phyloP scores from a whole-genome alignment of 1,140 invertebrate species.

The roundworm (Caenorhabditis elegans) region WBcel235 BX284606.5:7654501-7655000 shows the following conservation, averaged over 20 bases:
- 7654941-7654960: too few relatives aligned
- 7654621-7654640: neutral
- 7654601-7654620: neutral
- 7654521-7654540: neutral
- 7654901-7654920: too few relatives aligned
- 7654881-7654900: too few relatives aligned
- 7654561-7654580: neutral
- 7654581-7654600: neutral
- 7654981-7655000: neutral
- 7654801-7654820: neutral
- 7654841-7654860: neutral
- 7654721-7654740: neutral
- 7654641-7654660: neutral
- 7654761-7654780: conserved; percentile 27
- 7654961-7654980: neutral
- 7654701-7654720: neutral
- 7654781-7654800: neutral
- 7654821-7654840: neutral
- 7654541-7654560: too few relatives aligned
- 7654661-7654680: neutral
- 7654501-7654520: conserved; percentile 3
- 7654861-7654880: neutral
- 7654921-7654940: too few relatives aligned
- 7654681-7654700: conserved; percentile 23
- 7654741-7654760: neutral